Conservation (phyloP, 1,140 invertebrate genomes). For the Tribolium castaneum region DNA sequence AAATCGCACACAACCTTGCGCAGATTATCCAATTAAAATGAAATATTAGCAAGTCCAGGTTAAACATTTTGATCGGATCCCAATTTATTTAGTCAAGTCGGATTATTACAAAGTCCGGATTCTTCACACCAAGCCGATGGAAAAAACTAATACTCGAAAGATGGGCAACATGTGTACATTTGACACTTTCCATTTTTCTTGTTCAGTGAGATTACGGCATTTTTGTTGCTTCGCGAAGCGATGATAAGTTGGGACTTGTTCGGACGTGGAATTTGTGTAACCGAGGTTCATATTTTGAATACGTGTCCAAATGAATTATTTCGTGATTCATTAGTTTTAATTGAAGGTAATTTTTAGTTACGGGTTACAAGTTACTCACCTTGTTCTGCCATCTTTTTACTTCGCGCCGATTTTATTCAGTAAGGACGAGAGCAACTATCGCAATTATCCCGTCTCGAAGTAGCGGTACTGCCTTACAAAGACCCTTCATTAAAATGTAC, state of each 20-base stretch:
- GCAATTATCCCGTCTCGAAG: background rate
- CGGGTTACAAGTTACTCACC: background rate
- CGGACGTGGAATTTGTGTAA: background rate
- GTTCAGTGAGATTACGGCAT: background rate
- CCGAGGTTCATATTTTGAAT: background rate
- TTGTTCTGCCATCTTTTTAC: background rate
- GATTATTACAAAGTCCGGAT: background rate
- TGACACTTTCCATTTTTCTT: background rate
- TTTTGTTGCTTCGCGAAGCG: background rate
- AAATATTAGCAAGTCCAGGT: background rate
- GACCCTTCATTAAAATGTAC: background rate
- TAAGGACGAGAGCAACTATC: background rate
- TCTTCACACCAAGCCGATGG: background rate
- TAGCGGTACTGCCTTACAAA: background rate
- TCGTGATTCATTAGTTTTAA: background rate
- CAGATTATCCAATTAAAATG: constrained; percentile 24
- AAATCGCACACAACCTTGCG: constrained; percentile 14
- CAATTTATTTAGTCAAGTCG: background rate
- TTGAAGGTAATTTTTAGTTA: background rate
- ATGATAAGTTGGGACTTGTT: background rate
- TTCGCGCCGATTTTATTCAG: too few species aligned
- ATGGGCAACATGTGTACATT: background rate
- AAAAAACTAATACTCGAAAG: background rate
- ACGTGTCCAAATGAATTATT: background rate
- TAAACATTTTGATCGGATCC: constrained; percentile 20